Percentiles rank a stretch among this genome's conserved stretches.
phyloP scores from a whole-genome alignment of 2,113 vertebrate species.

The Fukomys damarensis region DNA sequence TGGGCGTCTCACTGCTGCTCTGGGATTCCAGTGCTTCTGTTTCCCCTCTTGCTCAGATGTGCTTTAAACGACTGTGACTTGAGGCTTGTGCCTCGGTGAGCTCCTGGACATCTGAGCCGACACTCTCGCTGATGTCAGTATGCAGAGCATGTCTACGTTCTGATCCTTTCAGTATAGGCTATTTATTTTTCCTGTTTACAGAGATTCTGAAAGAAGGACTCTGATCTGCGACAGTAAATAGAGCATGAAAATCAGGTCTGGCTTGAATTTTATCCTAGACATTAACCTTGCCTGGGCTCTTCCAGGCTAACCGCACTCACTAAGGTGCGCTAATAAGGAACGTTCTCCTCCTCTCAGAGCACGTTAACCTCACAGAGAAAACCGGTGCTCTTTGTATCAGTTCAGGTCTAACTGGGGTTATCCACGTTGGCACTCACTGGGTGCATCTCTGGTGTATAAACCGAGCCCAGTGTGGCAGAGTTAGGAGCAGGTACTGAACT shows the following conservation, averaged over 20 bases:
- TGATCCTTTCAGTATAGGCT: slow-evolving; percentile 62
- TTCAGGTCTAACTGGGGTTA: background rate
- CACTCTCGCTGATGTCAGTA: slow-evolving; percentile 16
- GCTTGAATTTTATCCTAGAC: slow-evolving; percentile 81
- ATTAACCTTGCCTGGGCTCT: slow-evolving; percentile 80
- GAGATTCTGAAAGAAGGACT: slow-evolving; percentile 78
- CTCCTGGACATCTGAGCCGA: slow-evolving; percentile 9
- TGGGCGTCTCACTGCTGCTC: too few species aligned
- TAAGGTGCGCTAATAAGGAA: slow-evolving; percentile 71
- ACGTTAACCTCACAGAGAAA: background rate
- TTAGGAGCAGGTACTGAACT: background rate
- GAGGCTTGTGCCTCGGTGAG: background rate
- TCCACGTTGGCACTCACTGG: background rate
- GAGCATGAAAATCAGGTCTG: slow-evolving; percentile 87
- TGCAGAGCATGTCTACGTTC: background rate
- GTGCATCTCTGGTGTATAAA: background rate
- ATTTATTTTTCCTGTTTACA: slow-evolving; percentile 77
- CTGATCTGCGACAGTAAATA: slow-evolving; percentile 83
- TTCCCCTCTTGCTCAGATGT: background rate
- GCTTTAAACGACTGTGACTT: background rate
- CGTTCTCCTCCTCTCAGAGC: background rate
- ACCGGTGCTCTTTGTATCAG: background rate
- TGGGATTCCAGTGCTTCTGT: background rate
- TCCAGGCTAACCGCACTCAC: slow-evolving; percentile 68
- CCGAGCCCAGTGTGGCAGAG: background rate